Percentiles rank a stretch among this genome's conserved stretches.
Evolutionary conservation across 2,888 invertebrate genomes (phyloP).

Genomic region (Allacma fusca): DNA sequence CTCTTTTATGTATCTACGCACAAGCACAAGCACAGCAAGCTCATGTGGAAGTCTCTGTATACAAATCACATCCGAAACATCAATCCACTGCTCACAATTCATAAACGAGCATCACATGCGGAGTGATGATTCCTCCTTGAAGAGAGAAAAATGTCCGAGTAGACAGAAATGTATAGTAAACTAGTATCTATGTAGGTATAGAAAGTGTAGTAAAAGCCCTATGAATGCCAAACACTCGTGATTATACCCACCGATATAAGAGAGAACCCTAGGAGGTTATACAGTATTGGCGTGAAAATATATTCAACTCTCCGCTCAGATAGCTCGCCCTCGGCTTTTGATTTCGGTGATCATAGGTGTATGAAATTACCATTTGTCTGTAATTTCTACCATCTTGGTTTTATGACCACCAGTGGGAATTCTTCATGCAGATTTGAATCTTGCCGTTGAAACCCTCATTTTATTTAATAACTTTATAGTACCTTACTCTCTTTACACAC

Average conservation of each 20-base stretch:
- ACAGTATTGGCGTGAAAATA: neutral
- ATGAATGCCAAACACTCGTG: too few relatives aligned
- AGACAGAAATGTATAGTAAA: too few relatives aligned
- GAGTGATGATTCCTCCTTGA: constrained; percentile 21
- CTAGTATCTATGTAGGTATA: too few relatives aligned
- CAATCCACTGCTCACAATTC: constrained; percentile 1
- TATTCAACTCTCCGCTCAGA: neutral
- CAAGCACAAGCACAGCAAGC: neutral
- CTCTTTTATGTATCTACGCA: constrained; percentile 2
- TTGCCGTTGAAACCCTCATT: constrained; percentile 17
- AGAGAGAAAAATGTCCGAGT: neutral
- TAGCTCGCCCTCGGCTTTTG: neutral
- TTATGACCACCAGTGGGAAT: constrained; percentile 23
- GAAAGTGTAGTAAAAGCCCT: too few relatives aligned
- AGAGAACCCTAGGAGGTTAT: too few relatives aligned
- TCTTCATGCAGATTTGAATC: constrained; percentile 28
- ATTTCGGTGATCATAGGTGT: constrained; percentile 29
- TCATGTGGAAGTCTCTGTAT: neutral
- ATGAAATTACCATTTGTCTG: constrained; percentile 32
- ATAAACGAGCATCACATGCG: constrained; percentile 1
- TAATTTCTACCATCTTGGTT: constrained; percentile 24
- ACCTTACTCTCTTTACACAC: constrained; percentile 20
- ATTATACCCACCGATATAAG: too few relatives aligned
- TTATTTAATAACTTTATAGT: constrained; percentile 22
- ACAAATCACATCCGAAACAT: neutral